Evolutionary conservation across 1,140 invertebrate genomes (phyloP), one percentile per base, ranked within the genome.

Genomic region (Octopus sinensis): DNA sequence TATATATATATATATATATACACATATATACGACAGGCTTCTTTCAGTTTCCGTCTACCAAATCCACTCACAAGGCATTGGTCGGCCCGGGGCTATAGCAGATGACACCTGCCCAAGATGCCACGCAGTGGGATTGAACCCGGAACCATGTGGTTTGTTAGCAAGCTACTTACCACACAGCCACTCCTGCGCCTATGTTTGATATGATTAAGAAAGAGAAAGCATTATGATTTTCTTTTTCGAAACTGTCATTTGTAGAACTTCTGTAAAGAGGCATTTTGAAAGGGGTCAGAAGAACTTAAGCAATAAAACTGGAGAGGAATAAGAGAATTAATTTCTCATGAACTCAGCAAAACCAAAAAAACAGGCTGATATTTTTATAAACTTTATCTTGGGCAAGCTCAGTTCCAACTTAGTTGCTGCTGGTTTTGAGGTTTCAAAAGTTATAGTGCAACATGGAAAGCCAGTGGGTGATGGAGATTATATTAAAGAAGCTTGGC

Each of bases 321-420:
- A 68, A 68, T n/a, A 68, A 68, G n/a, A 68, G n/a, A n/a, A 68
- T 10, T n/a, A 68, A 9, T 10, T 68, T 68, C n/a, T 68, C 62
- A 10, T 68, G 62, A 68, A n/a, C 9, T 10, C n/a, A 68, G n/a
- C 62, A 68, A 68, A 9, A 68, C 9, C 9, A 68, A 68, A 68
- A 68, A 68, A 10, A n/a, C 62, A 68, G n/a, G 9, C 62, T 10
- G n/a, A 68, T 68, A n/a, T 68, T 68, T 68, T 68, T 9, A 68
- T 68, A n/a, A 68, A 68, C 9, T 68, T 68, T 68, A n/a, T 68
- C n/a, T 68, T 68, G 62, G 62, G n/a, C n/a, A n/a, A n/a, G n/a
- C n/a, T n/a, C n/a, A 68, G 62, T 68, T 68, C 62, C 62, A 68
- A 68, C 62, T 68, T 68, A 68, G 62, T 68, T 68, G 62, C 62